Percentiles rank a stretch among this genome's conserved stretches.
phyloP scores from a whole-genome alignment of 2,888 invertebrate genomes.

The Rotaria magnacalcarata region DNA sequence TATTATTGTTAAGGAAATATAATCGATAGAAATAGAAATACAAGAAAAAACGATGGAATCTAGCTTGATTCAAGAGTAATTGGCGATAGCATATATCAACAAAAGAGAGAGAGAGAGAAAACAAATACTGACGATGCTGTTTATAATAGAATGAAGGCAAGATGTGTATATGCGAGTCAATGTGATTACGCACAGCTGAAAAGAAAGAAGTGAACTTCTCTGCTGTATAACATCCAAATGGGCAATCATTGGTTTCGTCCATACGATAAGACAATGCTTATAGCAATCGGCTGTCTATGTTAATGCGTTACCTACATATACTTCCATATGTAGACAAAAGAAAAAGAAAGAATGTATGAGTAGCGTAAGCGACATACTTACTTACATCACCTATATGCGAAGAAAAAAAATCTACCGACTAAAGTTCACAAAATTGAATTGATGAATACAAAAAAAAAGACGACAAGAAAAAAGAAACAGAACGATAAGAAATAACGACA shows the following conservation, averaged over 20 bases:
- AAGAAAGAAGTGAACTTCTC: background rate
- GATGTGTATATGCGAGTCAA: background rate
- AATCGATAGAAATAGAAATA: background rate
- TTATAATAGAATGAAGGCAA: background rate
- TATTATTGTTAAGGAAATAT: background rate
- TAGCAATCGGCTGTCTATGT: background rate
- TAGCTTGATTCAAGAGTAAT: background rate
- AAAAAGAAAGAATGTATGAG: background rate
- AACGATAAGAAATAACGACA: slow-evolving; percentile 22
- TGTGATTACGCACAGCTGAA: background rate
- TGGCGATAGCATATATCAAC: background rate
- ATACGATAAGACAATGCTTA: slow-evolving; percentile 6
- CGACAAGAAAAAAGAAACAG: background rate
- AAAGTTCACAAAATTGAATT: slow-evolving; percentile 22
- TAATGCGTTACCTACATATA: background rate
- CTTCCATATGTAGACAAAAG: slow-evolving; percentile 16
- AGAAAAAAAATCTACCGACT: background rate
- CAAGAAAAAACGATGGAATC: background rate
- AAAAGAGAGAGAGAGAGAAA: background rate
- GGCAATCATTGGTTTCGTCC: background rate
- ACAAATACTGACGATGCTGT: background rate
- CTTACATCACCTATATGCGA: background rate
- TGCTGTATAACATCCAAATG: slow-evolving; percentile 18
- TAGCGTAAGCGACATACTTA: background rate
- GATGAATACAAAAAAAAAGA: background rate